Evolutionary conservation across 2,888 invertebrate species (phyloP).

Genomic region (Yponomeuta evonymella): DNA sequence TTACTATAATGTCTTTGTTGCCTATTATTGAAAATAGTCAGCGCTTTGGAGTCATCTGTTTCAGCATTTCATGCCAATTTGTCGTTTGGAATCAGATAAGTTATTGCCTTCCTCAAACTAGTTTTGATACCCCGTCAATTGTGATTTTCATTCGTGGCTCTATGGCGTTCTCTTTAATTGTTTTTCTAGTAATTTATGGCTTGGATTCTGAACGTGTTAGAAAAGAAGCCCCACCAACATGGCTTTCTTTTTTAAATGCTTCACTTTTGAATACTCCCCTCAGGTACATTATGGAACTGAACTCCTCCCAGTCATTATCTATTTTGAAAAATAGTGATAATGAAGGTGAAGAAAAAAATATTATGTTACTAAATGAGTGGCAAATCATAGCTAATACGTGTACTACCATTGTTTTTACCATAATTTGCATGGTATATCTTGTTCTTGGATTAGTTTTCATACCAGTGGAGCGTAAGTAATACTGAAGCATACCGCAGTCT

Average conservation of each 20-base stretch:
- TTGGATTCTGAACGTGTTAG: not conserved
- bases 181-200: not conserved
- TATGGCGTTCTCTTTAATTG: not conserved
- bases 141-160: not conserved
- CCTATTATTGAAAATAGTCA: not conserved
- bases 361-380: not conserved
- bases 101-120: conserved; percentile 17
- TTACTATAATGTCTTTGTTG: not conserved
- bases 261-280: not conserved
- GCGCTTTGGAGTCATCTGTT: not conserved
- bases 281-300: not conserved
- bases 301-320: not conserved
- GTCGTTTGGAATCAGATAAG: not conserved
- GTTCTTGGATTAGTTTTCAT: not conserved
- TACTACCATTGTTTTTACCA: not conserved
- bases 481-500: too few relatives aligned
- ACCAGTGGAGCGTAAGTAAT: not conserved
- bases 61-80: not conserved
- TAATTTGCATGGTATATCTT: not conserved
- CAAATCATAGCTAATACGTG: not conserved
- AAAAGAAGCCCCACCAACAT: not conserved
- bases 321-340: not conserved
- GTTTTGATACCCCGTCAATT: not conserved
- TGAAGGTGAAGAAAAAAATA: not conserved
- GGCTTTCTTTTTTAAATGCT: not conserved